Conservation (phyloP, 2,888 invertebrate genomes). For the Priocnemis perturbator region DNA sequence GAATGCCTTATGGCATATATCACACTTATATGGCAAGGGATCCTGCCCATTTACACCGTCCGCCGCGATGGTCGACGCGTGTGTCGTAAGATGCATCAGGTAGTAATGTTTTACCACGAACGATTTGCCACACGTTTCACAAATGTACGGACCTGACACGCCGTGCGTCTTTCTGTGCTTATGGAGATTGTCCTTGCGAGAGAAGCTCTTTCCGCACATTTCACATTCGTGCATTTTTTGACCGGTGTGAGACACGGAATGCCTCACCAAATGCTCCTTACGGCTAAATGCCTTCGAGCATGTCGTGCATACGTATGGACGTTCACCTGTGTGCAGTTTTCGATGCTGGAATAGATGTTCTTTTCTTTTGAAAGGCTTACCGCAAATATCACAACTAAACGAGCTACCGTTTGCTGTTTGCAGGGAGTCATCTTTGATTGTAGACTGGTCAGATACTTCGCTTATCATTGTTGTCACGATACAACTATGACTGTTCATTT, state of each 20-base stretch:
- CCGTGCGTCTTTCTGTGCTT: slow-evolving; percentile 80
- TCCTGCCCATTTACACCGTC: slow-evolving; percentile 65
- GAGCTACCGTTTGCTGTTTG: slow-evolving; percentile 55
- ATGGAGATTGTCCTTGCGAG: slow-evolving; percentile 78
- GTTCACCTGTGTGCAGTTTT: slow-evolving; percentile 81
- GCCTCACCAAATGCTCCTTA: slow-evolving; percentile 82
- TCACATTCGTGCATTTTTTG: slow-evolving; percentile 82
- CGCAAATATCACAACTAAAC: slow-evolving; percentile 79
- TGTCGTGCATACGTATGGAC: slow-evolving; percentile 81
- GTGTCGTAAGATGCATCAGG: slow-evolving; percentile 80
- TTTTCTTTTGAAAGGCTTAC: slow-evolving; percentile 81
- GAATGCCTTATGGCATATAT: slow-evolving; percentile 79
- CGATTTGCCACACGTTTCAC: slow-evolving; percentile 81
- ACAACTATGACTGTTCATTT: slow-evolving; percentile 67
- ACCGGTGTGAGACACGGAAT: slow-evolving; percentile 82
- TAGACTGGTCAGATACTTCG: slow-evolving; percentile 40
- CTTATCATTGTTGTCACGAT: slow-evolving; percentile 49
- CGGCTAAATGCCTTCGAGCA: slow-evolving; percentile 83
- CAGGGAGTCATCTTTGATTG: slow-evolving; percentile 61
- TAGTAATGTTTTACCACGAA: slow-evolving; percentile 83
- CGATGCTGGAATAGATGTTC: slow-evolving; percentile 83
- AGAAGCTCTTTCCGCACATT: slow-evolving; percentile 78
- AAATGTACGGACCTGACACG: slow-evolving; percentile 79
- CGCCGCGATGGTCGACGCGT: slow-evolving; percentile 59
- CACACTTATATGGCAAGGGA: slow-evolving; percentile 78